phyloP scores from a whole-genome alignment of 2,888 invertebrate genomes.

The Mythimna pallens region DNA sequence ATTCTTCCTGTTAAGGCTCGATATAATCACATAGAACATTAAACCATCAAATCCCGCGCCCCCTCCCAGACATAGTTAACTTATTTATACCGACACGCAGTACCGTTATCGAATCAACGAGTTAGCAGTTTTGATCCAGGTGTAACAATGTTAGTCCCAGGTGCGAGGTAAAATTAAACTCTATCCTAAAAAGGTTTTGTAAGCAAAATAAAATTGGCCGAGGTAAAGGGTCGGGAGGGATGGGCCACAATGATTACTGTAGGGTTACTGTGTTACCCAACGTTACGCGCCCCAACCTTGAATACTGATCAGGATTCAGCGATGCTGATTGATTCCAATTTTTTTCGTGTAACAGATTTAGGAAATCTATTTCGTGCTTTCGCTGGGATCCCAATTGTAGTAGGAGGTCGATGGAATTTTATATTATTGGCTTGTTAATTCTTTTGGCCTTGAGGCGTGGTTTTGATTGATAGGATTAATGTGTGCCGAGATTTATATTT shows the following conservation, averaged over 20 bases:
- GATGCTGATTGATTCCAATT: conserved; percentile 62
- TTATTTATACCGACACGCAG: conserved; percentile 51
- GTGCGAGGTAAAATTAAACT: conserved; percentile 69
- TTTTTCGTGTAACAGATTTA: conserved; percentile 57
- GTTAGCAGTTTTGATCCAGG: conserved; percentile 64
- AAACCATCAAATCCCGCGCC: conserved; percentile 9
- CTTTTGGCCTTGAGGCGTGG: conserved; percentile 1
- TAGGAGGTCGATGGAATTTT: conserved; percentile 42
- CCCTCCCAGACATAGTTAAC: conserved; percentile 40
- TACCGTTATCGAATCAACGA: conserved; percentile 58
- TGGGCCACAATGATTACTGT: conserved; percentile 62
- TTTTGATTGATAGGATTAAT: background rate
- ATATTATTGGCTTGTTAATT: conserved; percentile 56
- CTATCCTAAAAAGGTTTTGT: conserved; percentile 64
- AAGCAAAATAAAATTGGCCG: conserved; percentile 67
- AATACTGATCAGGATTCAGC: conserved; percentile 62
- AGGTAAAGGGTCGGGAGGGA: conserved; percentile 58
- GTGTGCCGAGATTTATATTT: background rate
- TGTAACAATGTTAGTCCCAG: conserved; percentile 65
- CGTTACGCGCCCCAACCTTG: conserved; percentile 52
- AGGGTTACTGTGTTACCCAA: conserved; percentile 37
- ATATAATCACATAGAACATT: conserved; percentile 19
- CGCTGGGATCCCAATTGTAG: conserved; percentile 40
- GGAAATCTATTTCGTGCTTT: conserved; percentile 53
- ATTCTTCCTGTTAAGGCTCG: too few relatives aligned